These are phyloP conservation scores for Agrypnus murinus DNA, from an alignment of 2,888 invertebrate species.

Conservation along the genomic window DNA sequence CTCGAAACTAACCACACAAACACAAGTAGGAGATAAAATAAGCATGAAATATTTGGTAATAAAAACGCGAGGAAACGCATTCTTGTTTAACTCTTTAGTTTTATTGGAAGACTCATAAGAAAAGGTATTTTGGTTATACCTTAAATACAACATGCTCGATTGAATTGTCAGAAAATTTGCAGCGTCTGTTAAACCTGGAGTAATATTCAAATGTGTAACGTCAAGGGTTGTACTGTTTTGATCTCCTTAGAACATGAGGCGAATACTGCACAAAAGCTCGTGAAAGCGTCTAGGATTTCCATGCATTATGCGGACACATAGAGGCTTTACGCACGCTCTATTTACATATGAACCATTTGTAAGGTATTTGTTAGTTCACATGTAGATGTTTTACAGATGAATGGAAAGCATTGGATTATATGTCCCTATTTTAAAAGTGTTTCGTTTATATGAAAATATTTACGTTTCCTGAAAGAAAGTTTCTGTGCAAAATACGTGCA, in stretches of 20 bases:
- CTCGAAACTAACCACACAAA: constrained; percentile 22
- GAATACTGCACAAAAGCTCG: constrained; percentile 30
- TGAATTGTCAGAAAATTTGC: not conserved
- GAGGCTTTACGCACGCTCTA: constrained; percentile 22
- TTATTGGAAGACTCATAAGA: too few species aligned
- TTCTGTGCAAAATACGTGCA: not conserved
- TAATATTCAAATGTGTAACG: constrained; percentile 25
- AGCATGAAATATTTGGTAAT: constrained; percentile 34
- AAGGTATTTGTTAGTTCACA: constrained; percentile 17
- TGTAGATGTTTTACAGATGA: too few species aligned
- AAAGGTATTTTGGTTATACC: too few species aligned
- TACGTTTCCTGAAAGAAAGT: not conserved
- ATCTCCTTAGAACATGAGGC: constrained; percentile 16
- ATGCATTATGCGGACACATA: constrained; percentile 35
- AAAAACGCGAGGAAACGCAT: constrained; percentile 20
- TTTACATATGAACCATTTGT: constrained; percentile 36
- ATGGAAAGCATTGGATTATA: not conserved
- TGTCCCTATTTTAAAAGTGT: not conserved
- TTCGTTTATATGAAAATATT: not conserved
- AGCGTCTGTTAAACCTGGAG: constrained; percentile 9
- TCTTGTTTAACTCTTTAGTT: constrained; percentile 24
- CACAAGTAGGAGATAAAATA: constrained; percentile 30
- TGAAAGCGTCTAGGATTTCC: constrained; percentile 37
- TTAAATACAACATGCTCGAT: too few species aligned
- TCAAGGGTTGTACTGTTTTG: constrained; percentile 19